Evolutionary conservation across 1,140 invertebrate species (phyloP).

Genomic region (Drosophila willistoni): DNA sequence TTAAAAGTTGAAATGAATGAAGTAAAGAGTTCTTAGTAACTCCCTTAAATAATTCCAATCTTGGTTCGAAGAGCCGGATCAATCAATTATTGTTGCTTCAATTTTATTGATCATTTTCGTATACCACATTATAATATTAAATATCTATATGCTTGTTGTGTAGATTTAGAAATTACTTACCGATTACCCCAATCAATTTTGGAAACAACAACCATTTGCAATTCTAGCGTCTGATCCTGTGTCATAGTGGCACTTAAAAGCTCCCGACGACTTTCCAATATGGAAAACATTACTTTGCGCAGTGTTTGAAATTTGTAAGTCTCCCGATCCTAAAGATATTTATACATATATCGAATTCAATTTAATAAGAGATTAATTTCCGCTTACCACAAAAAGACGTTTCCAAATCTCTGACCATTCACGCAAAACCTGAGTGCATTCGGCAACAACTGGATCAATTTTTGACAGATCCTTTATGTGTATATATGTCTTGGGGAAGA

Average conservation of each 20-base stretch:
- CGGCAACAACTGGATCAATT: slow-evolving; percentile 94
- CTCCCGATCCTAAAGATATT: slow-evolving; percentile 88
- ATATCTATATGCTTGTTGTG: too few species aligned
- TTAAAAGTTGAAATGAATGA: too few species aligned
- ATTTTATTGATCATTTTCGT: too few species aligned
- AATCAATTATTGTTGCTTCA: too few species aligned
- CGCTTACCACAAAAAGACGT: slow-evolving; percentile 91
- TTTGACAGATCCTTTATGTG: slow-evolving; percentile 89
- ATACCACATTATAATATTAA: too few species aligned
- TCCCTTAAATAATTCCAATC: too few species aligned
- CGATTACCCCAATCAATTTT: slow-evolving; percentile 98
- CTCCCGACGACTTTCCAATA: slow-evolving; percentile 92
- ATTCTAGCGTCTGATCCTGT: slow-evolving; percentile 93
- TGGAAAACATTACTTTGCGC: slow-evolving; percentile 93
- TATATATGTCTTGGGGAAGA: slow-evolving; percentile 92
- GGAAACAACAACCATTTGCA: slow-evolving; percentile 93
- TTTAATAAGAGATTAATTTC: background rate
- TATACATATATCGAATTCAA: background rate
- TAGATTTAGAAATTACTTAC: slow-evolving; percentile 85
- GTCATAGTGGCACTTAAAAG: slow-evolving; percentile 94
- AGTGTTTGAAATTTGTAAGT: slow-evolving; percentile 92
- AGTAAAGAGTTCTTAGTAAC: too few species aligned
- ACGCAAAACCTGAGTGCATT: slow-evolving; percentile 94
- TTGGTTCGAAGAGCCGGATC: too few species aligned
- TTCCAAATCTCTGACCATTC: slow-evolving; percentile 98